Base-by-base conservation (phyloP, 2,888 invertebrate genomes). In the Tetragonisca angustula region DNA sequence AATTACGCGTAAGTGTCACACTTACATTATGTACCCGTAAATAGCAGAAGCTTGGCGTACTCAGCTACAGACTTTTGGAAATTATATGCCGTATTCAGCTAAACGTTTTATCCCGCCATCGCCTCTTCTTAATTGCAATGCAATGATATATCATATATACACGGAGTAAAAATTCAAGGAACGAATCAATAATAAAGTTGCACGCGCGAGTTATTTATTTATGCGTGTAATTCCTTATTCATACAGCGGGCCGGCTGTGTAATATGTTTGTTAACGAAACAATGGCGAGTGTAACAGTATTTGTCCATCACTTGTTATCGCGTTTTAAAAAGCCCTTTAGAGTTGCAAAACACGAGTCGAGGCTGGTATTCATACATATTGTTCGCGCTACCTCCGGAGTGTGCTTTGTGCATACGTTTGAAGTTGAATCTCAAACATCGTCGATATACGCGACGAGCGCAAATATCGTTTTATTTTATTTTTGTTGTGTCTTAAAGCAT, bases 291-390 rank as follows among this genome's bases (percentile, higher is more conserved):
- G 32, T 32, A 64, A 64, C 21, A 64, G 32, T 64, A 64, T 67
- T 43, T 67, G 65, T 67, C 62, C 62, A 64, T 64, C 32, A 21
- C 62, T 64, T 64, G 62, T 64, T 21, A 64, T 36, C 64, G 27
- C 11, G 21, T 64, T 64, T 64, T 32, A 64, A 64, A 64, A 64
- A 32, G 32, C 32, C 19, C 32, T 64, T 64, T 64, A 32, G 64
- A 32, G 56, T 27, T 27, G 71, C 50, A 32, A 64, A 64, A 49
- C 56, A 32, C 43, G 19, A 21, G 56, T 67, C 21, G 61, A 43
- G 43, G 32, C 64, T 36, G 64, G 32, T 21, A 64, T 64, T 32
- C 64, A 27, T 64, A 19, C 32, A 32, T 61, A 27, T 61, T 61
- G 61, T 61, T 27, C 27, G 61, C 27, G 61, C 24, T 61, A 61